A percentile compares a stretch with the other conserved stretches of the same genome.
phyloP scores from a whole-genome alignment of 2,797 vertebrate species.

The Kryptopterus vitreolus region DNA sequence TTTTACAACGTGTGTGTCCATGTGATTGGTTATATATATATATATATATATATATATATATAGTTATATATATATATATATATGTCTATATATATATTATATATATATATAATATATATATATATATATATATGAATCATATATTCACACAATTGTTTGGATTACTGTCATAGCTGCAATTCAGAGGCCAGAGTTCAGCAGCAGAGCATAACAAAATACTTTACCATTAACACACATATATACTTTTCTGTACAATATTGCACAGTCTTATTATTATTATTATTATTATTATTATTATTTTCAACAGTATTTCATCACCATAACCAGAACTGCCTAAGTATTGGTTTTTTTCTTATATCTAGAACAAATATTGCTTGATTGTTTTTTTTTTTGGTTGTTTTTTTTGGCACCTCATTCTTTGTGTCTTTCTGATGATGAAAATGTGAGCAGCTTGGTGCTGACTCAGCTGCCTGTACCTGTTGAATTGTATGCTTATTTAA shows the following conservation, averaged over 20 bases:
- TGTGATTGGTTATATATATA: too few relatives aligned
- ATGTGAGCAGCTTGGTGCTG: constrained; percentile 8
- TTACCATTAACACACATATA: not conserved
- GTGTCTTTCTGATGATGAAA: not conserved
- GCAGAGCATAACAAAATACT: not conserved
- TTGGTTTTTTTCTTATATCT: not conserved
- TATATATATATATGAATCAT: too few relatives aligned
- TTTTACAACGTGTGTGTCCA: too few relatives aligned
- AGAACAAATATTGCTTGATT: constrained; percentile 5
- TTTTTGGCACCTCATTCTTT: too few relatives aligned
- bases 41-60: too few relatives aligned
- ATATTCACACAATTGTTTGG: not conserved
- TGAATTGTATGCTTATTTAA: constrained; percentile 25
- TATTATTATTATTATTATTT: not conserved
- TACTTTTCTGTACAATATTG: too few relatives aligned
- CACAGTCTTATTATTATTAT: too few relatives aligned
- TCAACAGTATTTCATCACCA: constrained; percentile 14
- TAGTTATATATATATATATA: too few relatives aligned
- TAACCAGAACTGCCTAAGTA: not conserved
- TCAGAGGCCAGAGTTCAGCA: not conserved
- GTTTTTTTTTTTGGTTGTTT: not conserved
- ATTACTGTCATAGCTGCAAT: too few relatives aligned
- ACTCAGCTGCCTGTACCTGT: not conserved
- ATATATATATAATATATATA: too few relatives aligned
- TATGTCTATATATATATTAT: too few relatives aligned